Percentiles rank a stretch among this genome's conserved stretches.
These are phyloP conservation scores for Sphaerolaimus hirsutus DNA, from an alignment of 2,888 invertebrate genomes.

Conservation along the genomic window DNA sequence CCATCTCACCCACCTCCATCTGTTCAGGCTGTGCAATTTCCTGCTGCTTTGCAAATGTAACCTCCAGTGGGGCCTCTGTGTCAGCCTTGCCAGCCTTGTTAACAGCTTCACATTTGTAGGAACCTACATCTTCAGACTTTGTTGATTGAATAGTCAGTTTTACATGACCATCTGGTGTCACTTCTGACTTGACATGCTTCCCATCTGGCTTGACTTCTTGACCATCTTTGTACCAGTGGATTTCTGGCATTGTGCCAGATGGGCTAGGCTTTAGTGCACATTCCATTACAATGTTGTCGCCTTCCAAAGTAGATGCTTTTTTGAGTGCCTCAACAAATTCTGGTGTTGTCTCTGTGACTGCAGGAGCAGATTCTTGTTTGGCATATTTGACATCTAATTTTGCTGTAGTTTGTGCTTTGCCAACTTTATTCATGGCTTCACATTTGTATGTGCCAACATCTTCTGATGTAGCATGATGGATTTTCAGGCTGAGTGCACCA, in stretches of 20 bases:
- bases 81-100: no score
- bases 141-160: no score
- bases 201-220: slow-evolving; percentile 12
- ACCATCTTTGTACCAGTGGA: slow-evolving; percentile 75
- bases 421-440: slow-evolving; percentile 47
- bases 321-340: slow-evolving; percentile 4
- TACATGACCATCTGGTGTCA: slow-evolving; percentile 18
- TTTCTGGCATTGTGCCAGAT: slow-evolving; percentile 57
- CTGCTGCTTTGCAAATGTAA: no score
- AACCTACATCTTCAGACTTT: no score
- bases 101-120: no score
- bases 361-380: not conserved
- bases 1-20: no score
- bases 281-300: not conserved
- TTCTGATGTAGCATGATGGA: slow-evolving; percentile 13
- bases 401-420: slow-evolving; percentile 13
- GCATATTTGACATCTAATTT: not conserved
- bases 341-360: slow-evolving; percentile 2
- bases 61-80: no score
- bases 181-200: slow-evolving; percentile 13
- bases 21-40: no score
- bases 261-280: slow-evolving; percentile 32
- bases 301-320: not conserved
- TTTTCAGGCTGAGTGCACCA: slow-evolving; percentile 19
- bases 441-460: slow-evolving; percentile 42